phyloP scores from a whole-genome alignment of 2,113 vertebrate species.

The Alligator sinensis region DNA sequence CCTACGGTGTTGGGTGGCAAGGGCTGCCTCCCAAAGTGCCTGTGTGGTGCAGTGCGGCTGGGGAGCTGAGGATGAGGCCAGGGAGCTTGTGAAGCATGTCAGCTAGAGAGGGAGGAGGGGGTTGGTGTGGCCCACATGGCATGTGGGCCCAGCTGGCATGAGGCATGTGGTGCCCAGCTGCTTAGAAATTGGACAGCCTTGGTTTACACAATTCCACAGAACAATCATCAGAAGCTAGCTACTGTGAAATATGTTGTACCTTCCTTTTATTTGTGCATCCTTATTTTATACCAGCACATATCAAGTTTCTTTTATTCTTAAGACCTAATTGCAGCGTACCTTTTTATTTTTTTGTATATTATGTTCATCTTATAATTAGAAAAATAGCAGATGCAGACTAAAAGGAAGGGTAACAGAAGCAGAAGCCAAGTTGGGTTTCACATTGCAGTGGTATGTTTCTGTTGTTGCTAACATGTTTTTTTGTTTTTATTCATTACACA shows the following conservation, averaged over 20 bases:
- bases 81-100: too few relatives aligned
- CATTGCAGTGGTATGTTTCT: conserved; percentile 63
- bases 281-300: not conserved
- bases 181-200: too few relatives aligned
- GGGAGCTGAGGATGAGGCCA: too few relatives aligned
- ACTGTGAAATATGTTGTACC: fast-evolving
- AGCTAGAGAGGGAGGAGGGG: too few relatives aligned
- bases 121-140: too few relatives aligned
- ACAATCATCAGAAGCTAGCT: not conserved
- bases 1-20: too few relatives aligned
- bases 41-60: too few relatives aligned
- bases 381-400: conserved; percentile 45
- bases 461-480: conserved; percentile 69
- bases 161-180: too few relatives aligned
- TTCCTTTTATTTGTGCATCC: fast-evolving
- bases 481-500: conserved; percentile 59
- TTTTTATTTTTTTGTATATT: not conserved
- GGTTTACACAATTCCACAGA: not conserved
- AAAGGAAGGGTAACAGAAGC: conserved; percentile 45
- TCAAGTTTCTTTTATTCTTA: not conserved
- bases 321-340: not conserved
- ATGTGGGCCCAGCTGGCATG: too few relatives aligned
- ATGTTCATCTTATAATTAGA: conserved; percentile 3
- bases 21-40: too few relatives aligned
- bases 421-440: conserved; percentile 36